Conservation (phyloP, 92 coral and sea anemone genomes). For the Pocillopora grandis region DNA sequence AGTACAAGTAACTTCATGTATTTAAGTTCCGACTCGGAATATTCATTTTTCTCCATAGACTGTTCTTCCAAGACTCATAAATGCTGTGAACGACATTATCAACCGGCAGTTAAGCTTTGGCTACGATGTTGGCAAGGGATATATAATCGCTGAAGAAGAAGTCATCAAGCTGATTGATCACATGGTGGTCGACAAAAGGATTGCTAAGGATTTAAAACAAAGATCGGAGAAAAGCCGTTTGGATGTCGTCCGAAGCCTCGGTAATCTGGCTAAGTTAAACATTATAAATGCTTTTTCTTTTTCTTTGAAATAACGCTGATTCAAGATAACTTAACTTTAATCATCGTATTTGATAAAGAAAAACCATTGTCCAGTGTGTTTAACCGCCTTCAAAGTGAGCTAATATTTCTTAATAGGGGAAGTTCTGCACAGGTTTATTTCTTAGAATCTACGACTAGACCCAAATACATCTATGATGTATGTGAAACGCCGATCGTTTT, state of each 20-base stretch:
- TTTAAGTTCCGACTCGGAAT: no score
- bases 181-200: slow-evolving; percentile 97
- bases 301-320: not conserved
- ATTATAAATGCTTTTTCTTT: not conserved
- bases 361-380: not conserved
- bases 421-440: no score
- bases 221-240: slow-evolving; percentile 90
- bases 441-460: no score
- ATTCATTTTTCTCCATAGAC: slow-evolving; percentile 45
- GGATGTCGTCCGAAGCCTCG: slow-evolving; percentile 92
- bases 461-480: no score
- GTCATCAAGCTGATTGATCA: slow-evolving; percentile 87
- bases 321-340: not conserved
- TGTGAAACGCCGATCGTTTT: no score
- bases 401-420: no score
- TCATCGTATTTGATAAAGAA: not conserved
- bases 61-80: slow-evolving; percentile 87
- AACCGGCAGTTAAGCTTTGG: slow-evolving; percentile 95
- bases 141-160: slow-evolving; percentile 98
- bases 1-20: not conserved
- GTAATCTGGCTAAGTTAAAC: slow-evolving; percentile 32
- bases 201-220: slow-evolving; percentile 86
- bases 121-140: slow-evolving; percentile 97
- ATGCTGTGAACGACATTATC: slow-evolving; percentile 77
- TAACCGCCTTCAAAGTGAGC: not conserved